Percentiles rank a stretch among this genome's conserved stretches.
Evolutionary conservation across 2,888 invertebrate genomes (phyloP).

Genomic region (Idaea aversata): DNA sequence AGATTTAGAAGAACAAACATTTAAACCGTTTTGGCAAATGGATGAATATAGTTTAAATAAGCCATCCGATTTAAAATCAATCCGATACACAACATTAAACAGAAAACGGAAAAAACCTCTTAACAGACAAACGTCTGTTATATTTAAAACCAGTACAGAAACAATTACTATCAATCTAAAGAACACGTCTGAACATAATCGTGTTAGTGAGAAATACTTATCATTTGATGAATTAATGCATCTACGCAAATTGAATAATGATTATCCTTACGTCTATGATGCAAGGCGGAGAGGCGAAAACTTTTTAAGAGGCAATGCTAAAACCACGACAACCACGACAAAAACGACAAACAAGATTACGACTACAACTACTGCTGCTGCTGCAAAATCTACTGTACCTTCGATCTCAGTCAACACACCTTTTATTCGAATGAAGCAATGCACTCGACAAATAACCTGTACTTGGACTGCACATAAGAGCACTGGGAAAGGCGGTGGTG

Average conservation of each 20-base stretch:
- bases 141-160: slow-evolving; percentile 44
- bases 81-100: slow-evolving; percentile 59
- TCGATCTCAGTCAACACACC: slow-evolving; percentile 54
- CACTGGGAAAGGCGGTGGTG: slow-evolving; percentile 21
- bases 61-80: slow-evolving; percentile 45
- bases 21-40: slow-evolving; percentile 63
- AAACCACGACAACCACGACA: slow-evolving; percentile 9
- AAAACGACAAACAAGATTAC: too few species aligned
- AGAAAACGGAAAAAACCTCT: slow-evolving; percentile 40
- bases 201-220: slow-evolving; percentile 63
- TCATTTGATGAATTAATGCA: slow-evolving; percentile 73
- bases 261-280: slow-evolving; percentile 34
- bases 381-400: not conserved
- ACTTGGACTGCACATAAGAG: slow-evolving; percentile 60
- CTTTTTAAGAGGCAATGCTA: slow-evolving; percentile 12
- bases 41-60: slow-evolving; percentile 44
- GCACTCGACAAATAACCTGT: slow-evolving; percentile 68
- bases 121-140: slow-evolving; percentile 26
- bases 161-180: slow-evolving; percentile 53
- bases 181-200: slow-evolving; percentile 30
- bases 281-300: slow-evolving; percentile 36
- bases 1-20: slow-evolving; percentile 40
- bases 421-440: slow-evolving; percentile 54
- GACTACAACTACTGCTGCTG: slow-evolving; percentile 8
- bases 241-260: slow-evolving; percentile 54